Percentiles rank a stretch among this genome's conserved stretches.
These are phyloP conservation scores for Chaenocephalus aceratus DNA, from an alignment of 2,113 vertebrate genomes.

Conservation along the genomic window DNA sequence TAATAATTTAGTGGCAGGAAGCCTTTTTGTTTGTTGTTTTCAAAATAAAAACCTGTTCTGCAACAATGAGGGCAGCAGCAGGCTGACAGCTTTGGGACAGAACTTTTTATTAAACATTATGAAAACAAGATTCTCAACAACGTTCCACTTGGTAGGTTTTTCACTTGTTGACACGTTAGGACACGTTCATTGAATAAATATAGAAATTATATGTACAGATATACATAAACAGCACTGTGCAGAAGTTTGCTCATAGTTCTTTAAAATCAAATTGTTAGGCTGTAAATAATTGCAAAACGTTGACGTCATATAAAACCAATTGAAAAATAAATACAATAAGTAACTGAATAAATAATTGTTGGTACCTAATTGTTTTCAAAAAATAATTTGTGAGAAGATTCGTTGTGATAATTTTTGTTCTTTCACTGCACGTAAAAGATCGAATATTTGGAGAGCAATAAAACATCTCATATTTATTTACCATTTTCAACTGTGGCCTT, in stretches of 20 bases:
- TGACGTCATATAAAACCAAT: neutral
- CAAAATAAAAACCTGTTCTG: neutral
- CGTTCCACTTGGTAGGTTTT: slow-evolving; percentile 80
- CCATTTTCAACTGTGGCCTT: neutral
- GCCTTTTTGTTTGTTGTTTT: neutral
- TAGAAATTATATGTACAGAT: slow-evolving; percentile 87
- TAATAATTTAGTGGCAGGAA: slow-evolving; percentile 32
- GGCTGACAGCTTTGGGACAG: slow-evolving; percentile 72
- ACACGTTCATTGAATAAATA: slow-evolving; percentile 85
- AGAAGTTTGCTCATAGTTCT: slow-evolving; percentile 51
- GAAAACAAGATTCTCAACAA: slow-evolving; percentile 86
- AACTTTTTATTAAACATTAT: slow-evolving; percentile 89
- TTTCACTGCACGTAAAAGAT: neutral
- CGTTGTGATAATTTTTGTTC: neutral
- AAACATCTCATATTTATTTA: neutral
- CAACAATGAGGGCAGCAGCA: slow-evolving; percentile 45
- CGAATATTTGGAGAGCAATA: neutral
- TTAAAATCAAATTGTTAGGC: neutral
- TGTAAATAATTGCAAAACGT: neutral
- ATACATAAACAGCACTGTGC: slow-evolving; percentile 80
- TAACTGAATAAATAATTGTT: neutral
- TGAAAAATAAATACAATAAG: slow-evolving; percentile 1
- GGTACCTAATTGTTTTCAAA: neutral
- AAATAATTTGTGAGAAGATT: neutral
- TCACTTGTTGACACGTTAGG: slow-evolving; percentile 80